Percentiles rank a stretch among this genome's conserved stretches.
Evolutionary conservation across 2,888 invertebrate species (phyloP).

Genomic region (Hypselothyrea guttata): DNA sequence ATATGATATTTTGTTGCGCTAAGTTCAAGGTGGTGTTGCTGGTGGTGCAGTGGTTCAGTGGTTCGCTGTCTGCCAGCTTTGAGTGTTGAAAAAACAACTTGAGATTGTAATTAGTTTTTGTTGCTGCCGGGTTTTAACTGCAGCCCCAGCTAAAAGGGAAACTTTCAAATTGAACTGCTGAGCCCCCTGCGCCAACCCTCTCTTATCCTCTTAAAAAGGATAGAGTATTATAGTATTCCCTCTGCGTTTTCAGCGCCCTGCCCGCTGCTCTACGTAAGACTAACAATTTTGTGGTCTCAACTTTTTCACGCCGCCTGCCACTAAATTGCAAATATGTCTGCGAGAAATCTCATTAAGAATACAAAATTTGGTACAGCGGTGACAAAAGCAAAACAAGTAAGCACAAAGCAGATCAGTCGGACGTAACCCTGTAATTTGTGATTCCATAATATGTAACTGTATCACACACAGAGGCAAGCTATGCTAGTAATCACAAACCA

Average conservation of each 20-base stretch:
- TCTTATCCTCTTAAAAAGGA: too few species aligned
- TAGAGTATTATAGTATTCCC: too few species aligned
- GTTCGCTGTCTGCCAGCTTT: slow-evolving; percentile 36
- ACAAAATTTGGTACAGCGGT: slow-evolving; percentile 48
- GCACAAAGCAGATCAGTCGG: neutral
- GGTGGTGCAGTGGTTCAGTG: slow-evolving; percentile 5
- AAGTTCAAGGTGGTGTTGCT: slow-evolving; percentile 46
- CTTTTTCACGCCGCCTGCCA: slow-evolving; percentile 55
- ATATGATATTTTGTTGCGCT: slow-evolving; percentile 22
- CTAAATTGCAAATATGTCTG: slow-evolving; percentile 73
- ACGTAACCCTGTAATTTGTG: too few species aligned
- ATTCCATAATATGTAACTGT: too few species aligned
- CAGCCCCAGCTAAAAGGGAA: slow-evolving; percentile 42
- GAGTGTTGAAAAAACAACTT: slow-evolving; percentile 72
- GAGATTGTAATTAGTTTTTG: slow-evolving; percentile 80
- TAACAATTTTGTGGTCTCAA: slow-evolving; percentile 63
- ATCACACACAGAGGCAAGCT: too few species aligned
- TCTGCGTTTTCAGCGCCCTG: neutral
- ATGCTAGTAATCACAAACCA: too few species aligned
- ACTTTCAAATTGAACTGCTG: slow-evolving; percentile 75
- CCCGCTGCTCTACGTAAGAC: slow-evolving; percentile 28
- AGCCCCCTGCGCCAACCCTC: neutral
- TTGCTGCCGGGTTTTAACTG: slow-evolving; percentile 72
- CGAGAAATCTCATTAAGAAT: slow-evolving; percentile 75
- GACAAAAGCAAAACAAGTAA: slow-evolving; percentile 26